Evolutionary conservation across 2,113 vertebrate species (phyloP).

Genomic region (Phyllopteryx taeniolatus): DNA sequence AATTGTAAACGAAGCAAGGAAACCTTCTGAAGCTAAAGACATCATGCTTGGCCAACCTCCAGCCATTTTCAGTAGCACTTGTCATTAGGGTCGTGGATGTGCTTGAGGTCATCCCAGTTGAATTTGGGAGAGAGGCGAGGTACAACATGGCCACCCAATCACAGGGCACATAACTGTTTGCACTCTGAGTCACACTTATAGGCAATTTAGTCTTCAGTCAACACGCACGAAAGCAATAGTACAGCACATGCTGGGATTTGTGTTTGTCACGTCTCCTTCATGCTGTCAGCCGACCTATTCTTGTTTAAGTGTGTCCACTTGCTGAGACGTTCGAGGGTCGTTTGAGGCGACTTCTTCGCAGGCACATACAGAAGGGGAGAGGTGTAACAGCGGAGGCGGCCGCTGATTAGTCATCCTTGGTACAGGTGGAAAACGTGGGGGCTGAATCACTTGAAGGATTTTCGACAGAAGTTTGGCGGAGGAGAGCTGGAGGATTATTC

Average conservation of each 20-base stretch:
- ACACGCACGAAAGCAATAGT: neutral
- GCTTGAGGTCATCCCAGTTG: too few species aligned
- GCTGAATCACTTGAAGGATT: slow-evolving; percentile 40
- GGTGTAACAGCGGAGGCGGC: slow-evolving; percentile 43
- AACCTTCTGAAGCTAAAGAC: too few species aligned
- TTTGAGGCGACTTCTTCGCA: slow-evolving; percentile 18
- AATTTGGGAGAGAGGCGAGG: too few species aligned
- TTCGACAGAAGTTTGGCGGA: slow-evolving; percentile 12
- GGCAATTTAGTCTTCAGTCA: too few species aligned
- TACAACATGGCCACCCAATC: too few species aligned
- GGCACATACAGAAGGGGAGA: slow-evolving; percentile 15
- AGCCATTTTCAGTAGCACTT: too few species aligned
- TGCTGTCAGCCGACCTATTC: neutral
- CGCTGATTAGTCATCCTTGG: slow-evolving; percentile 47
- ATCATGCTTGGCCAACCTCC: too few species aligned
- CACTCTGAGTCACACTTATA: too few species aligned
- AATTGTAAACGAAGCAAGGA: too few species aligned
- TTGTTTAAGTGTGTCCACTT: slow-evolving; percentile 15
- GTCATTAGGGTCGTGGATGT: too few species aligned
- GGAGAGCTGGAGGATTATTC: neutral
- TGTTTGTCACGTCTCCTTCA: neutral
- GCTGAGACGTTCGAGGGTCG: slow-evolving; percentile 8
- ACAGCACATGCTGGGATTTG: neutral
- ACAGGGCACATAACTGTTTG: too few species aligned
- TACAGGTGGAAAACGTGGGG: slow-evolving; percentile 50